phyloP scores from a whole-genome alignment of 2,797 vertebrate genomes.

The Pseudocheirus occidentalis region DNA sequence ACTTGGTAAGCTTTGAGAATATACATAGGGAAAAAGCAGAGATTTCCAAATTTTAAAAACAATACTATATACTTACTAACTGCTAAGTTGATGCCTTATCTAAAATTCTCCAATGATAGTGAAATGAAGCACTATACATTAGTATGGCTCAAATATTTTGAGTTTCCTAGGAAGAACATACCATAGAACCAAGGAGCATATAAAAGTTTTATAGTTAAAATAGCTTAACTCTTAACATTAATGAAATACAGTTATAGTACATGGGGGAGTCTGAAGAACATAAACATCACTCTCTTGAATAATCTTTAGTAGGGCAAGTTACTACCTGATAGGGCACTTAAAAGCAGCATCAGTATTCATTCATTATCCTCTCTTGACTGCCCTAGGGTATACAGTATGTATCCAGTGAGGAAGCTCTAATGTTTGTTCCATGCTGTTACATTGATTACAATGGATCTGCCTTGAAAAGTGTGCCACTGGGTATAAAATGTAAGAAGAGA shows the following conservation, averaged over 20 bases:
- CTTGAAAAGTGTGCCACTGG: constrained; percentile 68
- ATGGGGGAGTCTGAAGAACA: constrained; percentile 69
- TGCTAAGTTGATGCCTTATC: constrained; percentile 20
- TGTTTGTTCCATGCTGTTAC: constrained; percentile 77
- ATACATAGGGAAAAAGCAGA: constrained; percentile 34
- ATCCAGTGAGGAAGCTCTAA: constrained; percentile 70
- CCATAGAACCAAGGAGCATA: constrained; percentile 66
- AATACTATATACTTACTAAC: background rate
- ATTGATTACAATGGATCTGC: constrained; percentile 74
- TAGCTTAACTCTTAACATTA: constrained; percentile 76
- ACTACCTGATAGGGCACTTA: constrained; percentile 66
- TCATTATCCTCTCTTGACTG: constrained; percentile 73
- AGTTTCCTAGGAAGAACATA: constrained; percentile 69
- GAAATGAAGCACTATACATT: constrained; percentile 52
- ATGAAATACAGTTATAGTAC: constrained; percentile 78
- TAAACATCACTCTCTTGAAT: constrained; percentile 75
- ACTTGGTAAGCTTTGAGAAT: background rate
- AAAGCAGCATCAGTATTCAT: constrained; percentile 72
- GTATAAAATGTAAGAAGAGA: constrained; percentile 61
- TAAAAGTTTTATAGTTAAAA: constrained; percentile 74
- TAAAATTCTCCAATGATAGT: constrained; percentile 40
- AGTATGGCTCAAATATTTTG: constrained; percentile 66
- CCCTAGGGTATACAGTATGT: constrained; percentile 64
- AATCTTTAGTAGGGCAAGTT: constrained; percentile 78
- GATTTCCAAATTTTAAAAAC: constrained; percentile 45